phyloP scores from a whole-genome alignment of 2,797 vertebrate species.

The Hypotaenidia philippensis region DNA sequence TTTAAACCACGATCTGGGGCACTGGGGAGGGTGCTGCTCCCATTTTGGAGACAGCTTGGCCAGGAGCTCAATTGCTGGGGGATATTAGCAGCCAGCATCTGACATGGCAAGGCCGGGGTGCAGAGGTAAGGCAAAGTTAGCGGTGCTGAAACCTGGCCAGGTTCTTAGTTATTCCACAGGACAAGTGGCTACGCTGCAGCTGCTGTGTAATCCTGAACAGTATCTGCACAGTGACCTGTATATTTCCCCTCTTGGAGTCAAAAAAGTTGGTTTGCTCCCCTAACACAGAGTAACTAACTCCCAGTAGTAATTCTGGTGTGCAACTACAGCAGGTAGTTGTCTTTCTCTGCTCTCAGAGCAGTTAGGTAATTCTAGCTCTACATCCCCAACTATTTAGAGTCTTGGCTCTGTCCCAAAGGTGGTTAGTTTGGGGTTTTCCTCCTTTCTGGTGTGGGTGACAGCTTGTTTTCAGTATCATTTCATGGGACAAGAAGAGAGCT shows the following conservation, averaged over 20 bases:
- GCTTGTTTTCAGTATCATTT: not conserved
- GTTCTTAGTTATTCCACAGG: conserved; percentile 26
- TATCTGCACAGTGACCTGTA: conserved; percentile 28
- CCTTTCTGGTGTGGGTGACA: accelerated
- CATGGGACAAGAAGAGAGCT: not conserved
- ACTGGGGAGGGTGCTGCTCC: not conserved
- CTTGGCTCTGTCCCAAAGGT: not conserved
- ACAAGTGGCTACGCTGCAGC: not conserved
- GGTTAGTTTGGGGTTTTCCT: too few species aligned
- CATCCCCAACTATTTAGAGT: not conserved
- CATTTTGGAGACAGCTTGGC: not conserved
- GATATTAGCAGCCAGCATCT: conserved; percentile 40
- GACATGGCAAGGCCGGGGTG: not conserved
- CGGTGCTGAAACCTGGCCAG: not conserved
- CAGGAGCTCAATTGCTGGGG: not conserved
- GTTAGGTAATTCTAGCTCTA: not conserved
- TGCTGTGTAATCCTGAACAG: not conserved
- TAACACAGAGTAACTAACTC: not conserved
- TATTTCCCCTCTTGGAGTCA: not conserved
- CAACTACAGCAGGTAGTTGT: not conserved
- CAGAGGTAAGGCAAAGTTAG: conserved; percentile 37
- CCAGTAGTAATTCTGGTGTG: not conserved
- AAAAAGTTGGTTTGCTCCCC: conserved; percentile 21
- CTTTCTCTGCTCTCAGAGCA: not conserved
- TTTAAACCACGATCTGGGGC: conserved; percentile 38